Conservation (phyloP, 2,797 vertebrate species). For the Chromis chromis region DNA sequence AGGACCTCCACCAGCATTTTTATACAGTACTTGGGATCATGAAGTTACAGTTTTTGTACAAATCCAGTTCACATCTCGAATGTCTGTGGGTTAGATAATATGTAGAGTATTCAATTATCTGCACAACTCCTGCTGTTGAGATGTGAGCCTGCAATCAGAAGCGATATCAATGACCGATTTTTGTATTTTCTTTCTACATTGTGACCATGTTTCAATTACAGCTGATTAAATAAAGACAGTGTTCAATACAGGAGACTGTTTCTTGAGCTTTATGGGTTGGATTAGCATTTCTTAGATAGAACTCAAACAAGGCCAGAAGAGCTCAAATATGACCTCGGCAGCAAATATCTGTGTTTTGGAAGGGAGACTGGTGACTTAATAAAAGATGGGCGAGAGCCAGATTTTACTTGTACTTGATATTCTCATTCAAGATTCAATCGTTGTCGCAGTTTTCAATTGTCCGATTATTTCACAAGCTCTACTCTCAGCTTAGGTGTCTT, state of each 20-base stretch:
- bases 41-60: constrained; percentile 22
- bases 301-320: neutral
- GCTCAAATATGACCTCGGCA: neutral
- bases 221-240: constrained; percentile 47
- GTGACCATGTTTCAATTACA: constrained; percentile 56
- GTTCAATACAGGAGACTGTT: constrained; percentile 1
- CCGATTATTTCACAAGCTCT: too few relatives aligned
- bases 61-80: constrained; percentile 9
- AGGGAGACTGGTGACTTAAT: too few relatives aligned
- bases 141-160: constrained; percentile 15
- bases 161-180: constrained; percentile 35
- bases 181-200: constrained; percentile 50
- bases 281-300: neutral
- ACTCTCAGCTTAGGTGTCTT: too few relatives aligned
- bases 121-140: constrained; percentile 8
- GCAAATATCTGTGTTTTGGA: neutral
- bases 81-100: constrained; percentile 14
- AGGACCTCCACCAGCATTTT: constrained; percentile 68
- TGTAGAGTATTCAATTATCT: constrained; percentile 18
- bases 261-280: neutral
- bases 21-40: constrained; percentile 39
- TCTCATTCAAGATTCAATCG: too few relatives aligned
- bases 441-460: too few relatives aligned
- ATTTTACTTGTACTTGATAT: too few relatives aligned
- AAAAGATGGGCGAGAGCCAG: too few relatives aligned